These are phyloP conservation scores for Gymnoscopelus braueri DNA, from an alignment of 2,797 vertebrate species.

Conservation along the genomic window DNA sequence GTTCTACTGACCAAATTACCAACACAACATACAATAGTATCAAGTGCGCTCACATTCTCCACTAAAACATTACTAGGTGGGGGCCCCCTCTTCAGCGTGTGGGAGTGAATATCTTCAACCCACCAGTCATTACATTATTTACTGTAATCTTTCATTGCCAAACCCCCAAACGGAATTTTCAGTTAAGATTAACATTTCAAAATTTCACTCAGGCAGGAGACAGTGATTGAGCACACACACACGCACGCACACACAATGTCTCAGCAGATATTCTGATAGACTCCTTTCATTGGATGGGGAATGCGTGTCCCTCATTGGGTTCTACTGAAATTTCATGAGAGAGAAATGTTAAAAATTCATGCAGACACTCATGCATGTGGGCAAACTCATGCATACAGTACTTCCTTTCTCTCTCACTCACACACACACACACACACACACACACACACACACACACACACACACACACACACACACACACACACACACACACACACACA, in stretches of 20 bases:
- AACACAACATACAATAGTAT: too few relatives aligned
- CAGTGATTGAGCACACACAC: background rate
- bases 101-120: too few relatives aligned
- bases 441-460: constrained; percentile 9
- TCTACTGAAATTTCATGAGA: constrained; percentile 30
- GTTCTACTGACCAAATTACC: too few relatives aligned
- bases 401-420: background rate
- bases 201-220: too few relatives aligned
- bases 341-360: constrained; percentile 38
- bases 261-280: background rate
- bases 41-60: too few relatives aligned
- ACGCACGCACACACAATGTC: background rate
- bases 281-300: background rate
- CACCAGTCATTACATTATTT: too few relatives aligned
- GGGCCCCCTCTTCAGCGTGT: too few relatives aligned
- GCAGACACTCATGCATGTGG: background rate
- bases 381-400: background rate
- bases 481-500: constrained; percentile 9
- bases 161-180: too few relatives aligned
- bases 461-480: constrained; percentile 20
- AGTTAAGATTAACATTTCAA: too few relatives aligned
- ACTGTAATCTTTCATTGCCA: too few relatives aligned
- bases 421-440: constrained; percentile 13
- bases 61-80: too few relatives aligned
- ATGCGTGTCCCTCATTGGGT: constrained; percentile 25